phyloP scores from a whole-genome alignment of 2,113 vertebrate species.

The Misgurnus anguillicaudatus region DNA sequence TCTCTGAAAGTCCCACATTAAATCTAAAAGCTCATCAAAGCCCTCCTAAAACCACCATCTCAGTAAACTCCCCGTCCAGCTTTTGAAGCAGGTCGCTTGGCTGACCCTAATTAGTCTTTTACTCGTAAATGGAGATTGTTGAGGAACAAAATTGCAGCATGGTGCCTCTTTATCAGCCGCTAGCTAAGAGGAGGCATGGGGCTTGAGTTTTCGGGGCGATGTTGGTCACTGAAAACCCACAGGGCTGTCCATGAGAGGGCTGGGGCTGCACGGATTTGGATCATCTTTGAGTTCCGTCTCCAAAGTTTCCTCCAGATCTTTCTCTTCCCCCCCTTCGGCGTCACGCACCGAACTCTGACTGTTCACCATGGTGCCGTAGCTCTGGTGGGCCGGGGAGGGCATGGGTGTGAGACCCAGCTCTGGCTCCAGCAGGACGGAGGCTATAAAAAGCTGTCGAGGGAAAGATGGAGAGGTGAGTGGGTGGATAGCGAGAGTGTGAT shows the following conservation, averaged over 20 bases:
- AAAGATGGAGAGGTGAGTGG: slow-evolving; percentile 45
- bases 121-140: slow-evolving; percentile 51
- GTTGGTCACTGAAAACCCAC: slow-evolving; percentile 79
- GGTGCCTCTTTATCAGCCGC: slow-evolving; percentile 60
- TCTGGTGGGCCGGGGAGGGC: slow-evolving; percentile 89
- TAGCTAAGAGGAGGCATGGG: slow-evolving; percentile 54
- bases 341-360: slow-evolving; percentile 76
- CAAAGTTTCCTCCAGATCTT: slow-evolving; percentile 73
- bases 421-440: slow-evolving; percentile 89
- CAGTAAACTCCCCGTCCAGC: not conserved
- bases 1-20: slow-evolving; percentile 11
- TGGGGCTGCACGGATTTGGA: slow-evolving; percentile 73
- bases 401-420: slow-evolving; percentile 90
- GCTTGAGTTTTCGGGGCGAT: slow-evolving; percentile 41
- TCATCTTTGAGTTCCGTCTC: slow-evolving; percentile 82
- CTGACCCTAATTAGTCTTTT: slow-evolving; percentile 38
- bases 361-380: slow-evolving; percentile 89
- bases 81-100: slow-evolving; percentile 60
- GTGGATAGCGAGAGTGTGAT: slow-evolving; percentile 24
- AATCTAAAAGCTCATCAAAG: slow-evolving; percentile 31
- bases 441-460: slow-evolving; percentile 86
- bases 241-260: slow-evolving; percentile 79
- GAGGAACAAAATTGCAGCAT: slow-evolving; percentile 62
- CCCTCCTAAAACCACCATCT: not conserved
- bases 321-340: slow-evolving; percentile 67